Conservation (phyloP, 1,140 invertebrate species). For the Bombus superbus region DNA sequence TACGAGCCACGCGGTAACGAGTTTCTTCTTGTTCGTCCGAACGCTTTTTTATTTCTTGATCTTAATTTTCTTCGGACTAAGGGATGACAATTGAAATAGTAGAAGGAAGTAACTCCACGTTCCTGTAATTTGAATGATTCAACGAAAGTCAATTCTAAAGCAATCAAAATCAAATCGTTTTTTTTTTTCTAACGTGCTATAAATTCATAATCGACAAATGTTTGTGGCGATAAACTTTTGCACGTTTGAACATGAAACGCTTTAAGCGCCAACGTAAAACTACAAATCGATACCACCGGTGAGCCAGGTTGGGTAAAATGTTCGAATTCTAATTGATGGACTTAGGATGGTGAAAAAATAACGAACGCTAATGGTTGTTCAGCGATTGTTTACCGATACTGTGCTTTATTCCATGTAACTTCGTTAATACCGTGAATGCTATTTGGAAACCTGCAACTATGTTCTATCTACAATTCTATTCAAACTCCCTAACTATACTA, state of each 20-base stretch:
- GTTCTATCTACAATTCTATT: neutral
- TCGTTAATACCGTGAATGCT: neutral
- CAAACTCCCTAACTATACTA: neutral
- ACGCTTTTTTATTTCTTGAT: neutral
- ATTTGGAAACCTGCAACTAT: neutral
- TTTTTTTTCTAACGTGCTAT: neutral
- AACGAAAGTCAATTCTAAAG: neutral
- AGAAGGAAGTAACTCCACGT: neutral
- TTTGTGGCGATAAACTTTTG: neutral
- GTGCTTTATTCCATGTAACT: neutral
- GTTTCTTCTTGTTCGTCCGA: neutral
- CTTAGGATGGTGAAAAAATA: neutral
- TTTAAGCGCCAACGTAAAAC: too few relatives aligned
- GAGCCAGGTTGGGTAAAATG: too few relatives aligned
- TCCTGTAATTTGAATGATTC: neutral
- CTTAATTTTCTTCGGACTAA: neutral
- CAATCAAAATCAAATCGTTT: neutral
- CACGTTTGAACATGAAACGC: too few relatives aligned
- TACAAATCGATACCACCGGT: too few relatives aligned
- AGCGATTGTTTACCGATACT: neutral
- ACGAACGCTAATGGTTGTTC: neutral
- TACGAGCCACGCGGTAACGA: neutral
- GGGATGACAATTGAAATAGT: neutral
- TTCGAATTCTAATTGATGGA: too few relatives aligned
- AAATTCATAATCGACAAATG: neutral